Conservation (phyloP, 2,113 vertebrate species). For the Oryzias javanicus region DNA sequence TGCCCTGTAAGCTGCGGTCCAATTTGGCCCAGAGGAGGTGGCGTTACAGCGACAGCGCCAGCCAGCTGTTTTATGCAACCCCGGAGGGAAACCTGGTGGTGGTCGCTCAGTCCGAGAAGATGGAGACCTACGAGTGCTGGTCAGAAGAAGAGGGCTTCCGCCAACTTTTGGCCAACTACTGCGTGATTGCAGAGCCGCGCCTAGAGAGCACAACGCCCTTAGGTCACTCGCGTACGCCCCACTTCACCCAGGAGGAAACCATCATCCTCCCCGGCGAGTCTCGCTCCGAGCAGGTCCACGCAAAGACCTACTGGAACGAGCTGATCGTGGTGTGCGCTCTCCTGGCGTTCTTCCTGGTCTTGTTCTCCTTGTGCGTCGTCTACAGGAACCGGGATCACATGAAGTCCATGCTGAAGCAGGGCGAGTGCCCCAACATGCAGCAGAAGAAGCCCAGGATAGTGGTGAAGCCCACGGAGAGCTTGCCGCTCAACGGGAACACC, state of each 20-base stretch:
- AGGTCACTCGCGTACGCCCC: conserved; percentile 77
- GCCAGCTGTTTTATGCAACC: conserved; percentile 81
- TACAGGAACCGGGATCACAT: conserved; percentile 83
- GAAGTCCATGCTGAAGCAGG: conserved; percentile 87
- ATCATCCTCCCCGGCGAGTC: conserved; percentile 73
- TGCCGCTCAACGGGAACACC: conserved; percentile 84
- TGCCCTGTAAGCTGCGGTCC: conserved; percentile 85
- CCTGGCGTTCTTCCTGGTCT: conserved; percentile 74
- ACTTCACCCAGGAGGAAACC: conserved; percentile 50
- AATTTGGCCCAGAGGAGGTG: conserved; percentile 85
- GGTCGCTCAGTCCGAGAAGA: conserved; percentile 76
- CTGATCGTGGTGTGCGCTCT: conserved; percentile 87
- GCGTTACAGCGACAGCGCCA: conserved; percentile 70
- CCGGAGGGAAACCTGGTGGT: conserved; percentile 85
- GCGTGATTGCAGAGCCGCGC: conserved; percentile 66
- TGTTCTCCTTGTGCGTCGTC: conserved; percentile 82
- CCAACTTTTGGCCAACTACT: conserved; percentile 88
- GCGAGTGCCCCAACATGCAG: conserved; percentile 78
- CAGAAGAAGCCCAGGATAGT: conserved; percentile 80
- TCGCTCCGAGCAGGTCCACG: conserved; percentile 57
- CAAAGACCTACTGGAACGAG: conserved; percentile 89
- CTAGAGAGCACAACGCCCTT: conserved; percentile 69
- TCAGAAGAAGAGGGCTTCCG: conserved; percentile 84
- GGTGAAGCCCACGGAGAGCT: conserved; percentile 79
- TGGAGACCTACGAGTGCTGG: conserved; percentile 89